phyloP scores from a whole-genome alignment of 1,140 invertebrate species.

The Helicoverpa armigera region DNA sequence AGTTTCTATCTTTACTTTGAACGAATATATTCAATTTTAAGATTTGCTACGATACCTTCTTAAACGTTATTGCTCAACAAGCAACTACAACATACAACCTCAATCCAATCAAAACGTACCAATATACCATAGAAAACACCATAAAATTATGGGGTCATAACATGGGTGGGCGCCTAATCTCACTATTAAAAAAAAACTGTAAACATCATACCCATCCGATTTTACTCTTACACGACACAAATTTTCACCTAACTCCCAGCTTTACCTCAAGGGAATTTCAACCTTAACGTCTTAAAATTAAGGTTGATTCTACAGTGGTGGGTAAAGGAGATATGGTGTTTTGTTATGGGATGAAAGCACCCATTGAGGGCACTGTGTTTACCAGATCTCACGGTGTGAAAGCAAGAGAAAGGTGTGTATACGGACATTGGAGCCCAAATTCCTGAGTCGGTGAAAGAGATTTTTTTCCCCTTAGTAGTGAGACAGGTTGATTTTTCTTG shows the following conservation, averaged over 20 bases:
- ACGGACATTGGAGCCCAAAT: conserved; percentile 65
- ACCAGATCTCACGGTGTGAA: conserved; percentile 66
- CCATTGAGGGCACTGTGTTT: conserved; percentile 66
- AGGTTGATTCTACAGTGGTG: conserved; percentile 27
- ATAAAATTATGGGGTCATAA: conserved; percentile 31
- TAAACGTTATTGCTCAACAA: not conserved
- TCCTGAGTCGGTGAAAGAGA: conserved; percentile 68
- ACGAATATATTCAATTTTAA: no score
- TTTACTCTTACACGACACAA: conserved; percentile 27
- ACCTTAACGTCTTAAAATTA: not conserved
- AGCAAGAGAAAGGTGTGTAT: conserved; percentile 73
- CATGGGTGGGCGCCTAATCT: conserved; percentile 49
- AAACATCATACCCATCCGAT: conserved; percentile 58
- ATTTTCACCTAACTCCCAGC: not conserved
- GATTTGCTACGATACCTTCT: no score
- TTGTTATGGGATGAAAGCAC: conserved; percentile 23
- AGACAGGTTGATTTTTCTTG: conserved; percentile 30
- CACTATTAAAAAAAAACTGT: conserved; percentile 53
- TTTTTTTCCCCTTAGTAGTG: conserved; percentile 55
- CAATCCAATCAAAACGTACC: conserved; percentile 21
- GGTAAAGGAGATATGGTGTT: conserved; percentile 46
- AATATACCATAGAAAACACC: conserved; percentile 36
- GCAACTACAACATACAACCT: not conserved
- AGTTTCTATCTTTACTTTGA: no score
- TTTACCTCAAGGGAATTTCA: not conserved